Conservation (phyloP, 2,797 vertebrate species). For the Pygocentrus nattereri region DNA sequence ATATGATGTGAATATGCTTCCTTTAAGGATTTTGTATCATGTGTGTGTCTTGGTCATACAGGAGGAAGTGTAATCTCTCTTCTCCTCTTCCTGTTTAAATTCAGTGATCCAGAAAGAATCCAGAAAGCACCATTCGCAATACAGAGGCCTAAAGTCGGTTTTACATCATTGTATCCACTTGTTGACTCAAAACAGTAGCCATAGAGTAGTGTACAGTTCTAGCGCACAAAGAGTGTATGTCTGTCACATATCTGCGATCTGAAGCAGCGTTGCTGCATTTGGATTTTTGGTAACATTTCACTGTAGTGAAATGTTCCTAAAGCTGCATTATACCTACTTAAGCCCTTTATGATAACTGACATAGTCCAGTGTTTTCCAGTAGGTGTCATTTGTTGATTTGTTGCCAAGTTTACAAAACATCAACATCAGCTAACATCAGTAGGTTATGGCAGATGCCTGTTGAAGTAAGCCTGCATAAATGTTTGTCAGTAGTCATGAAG, state of each 20-base stretch:
- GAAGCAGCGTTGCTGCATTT: conserved; percentile 50
- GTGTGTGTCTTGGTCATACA: conserved; percentile 7
- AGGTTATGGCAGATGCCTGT: no score
- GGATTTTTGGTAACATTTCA: conserved; percentile 20
- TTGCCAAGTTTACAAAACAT: no score
- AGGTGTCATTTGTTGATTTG: no score
- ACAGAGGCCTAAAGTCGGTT: conserved; percentile 59
- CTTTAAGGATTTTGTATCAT: conserved; percentile 56
- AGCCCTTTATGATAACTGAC: not conserved
- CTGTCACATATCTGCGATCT: conserved; percentile 72
- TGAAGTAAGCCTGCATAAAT: no score
- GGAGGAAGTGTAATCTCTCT: conserved; percentile 40
- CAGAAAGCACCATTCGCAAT: conserved; percentile 62
- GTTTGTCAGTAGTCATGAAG: no score
- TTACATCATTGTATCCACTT: conserved; percentile 64
- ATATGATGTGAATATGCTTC: conserved; percentile 86
- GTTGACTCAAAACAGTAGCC: conserved; percentile 70
- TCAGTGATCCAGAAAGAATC: conserved; percentile 43
- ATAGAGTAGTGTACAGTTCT: conserved; percentile 74
- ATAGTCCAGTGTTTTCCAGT: no score
- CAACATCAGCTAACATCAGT: no score
- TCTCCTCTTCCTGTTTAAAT: conserved; percentile 28
- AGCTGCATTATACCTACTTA: not conserved
- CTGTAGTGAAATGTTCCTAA: not conserved
- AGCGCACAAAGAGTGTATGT: conserved; percentile 68